Conservation (phyloP, 2,888 invertebrate genomes). For the Eupithecia subfuscata region DNA sequence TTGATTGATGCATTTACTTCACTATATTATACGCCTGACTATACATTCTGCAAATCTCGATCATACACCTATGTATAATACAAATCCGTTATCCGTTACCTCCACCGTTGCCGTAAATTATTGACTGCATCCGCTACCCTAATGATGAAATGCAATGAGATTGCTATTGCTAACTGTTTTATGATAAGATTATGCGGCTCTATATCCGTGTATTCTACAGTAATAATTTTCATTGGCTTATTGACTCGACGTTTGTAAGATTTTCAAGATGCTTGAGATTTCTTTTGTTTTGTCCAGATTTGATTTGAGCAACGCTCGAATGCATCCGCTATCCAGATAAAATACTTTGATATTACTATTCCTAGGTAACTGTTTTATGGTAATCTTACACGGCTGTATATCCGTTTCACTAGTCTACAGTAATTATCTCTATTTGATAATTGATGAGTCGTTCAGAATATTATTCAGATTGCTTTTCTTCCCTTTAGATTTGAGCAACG, state of each 20-base stretch:
- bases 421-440: neutral
- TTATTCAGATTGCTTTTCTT: neutral
- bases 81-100: slow-evolving; percentile 32
- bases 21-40: neutral
- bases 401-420: neutral
- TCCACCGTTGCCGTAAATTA: slow-evolving; percentile 34
- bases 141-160: slow-evolving; percentile 26
- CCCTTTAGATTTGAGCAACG: neutral
- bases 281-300: no score
- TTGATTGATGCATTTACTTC: neutral
- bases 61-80: slow-evolving; percentile 3
- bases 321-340: slow-evolving; percentile 31
- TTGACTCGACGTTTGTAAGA: neutral
- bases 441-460: neutral
- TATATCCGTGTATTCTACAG: neutral
- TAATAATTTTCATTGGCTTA: neutral
- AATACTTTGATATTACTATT: slow-evolving; percentile 13
- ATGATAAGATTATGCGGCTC: slow-evolving; percentile 2
- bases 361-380: slow-evolving; percentile 13
- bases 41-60: neutral
- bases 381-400: neutral
- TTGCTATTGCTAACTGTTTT: slow-evolving; percentile 13
- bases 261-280: neutral
- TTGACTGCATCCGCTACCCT: slow-evolving; percentile 33
- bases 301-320: slow-evolving; percentile 3